Base-by-base conservation (phyloP, 2,888 invertebrate species). In the Calliphora vomitoria region DNA sequence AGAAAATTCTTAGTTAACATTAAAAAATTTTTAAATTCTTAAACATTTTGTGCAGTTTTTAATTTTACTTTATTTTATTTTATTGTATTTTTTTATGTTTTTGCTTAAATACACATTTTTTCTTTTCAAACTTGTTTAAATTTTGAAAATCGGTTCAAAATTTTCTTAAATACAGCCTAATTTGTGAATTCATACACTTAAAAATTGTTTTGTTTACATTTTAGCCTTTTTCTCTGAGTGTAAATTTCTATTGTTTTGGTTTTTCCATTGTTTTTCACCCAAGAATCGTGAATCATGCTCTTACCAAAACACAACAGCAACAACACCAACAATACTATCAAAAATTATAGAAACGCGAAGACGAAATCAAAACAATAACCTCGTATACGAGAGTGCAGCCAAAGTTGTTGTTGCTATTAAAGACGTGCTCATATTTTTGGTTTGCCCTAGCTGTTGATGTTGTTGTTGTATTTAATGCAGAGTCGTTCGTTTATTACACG, bases 401-500 rank as follows among this genome's bases (percentile, higher is more conserved):
- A 13, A 58, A 18, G 5, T 11, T 58, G 20, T 31, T 58, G 58
- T 31, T 31, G 58, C 13, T 11, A 31, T 25, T 13, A 58, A 55
- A 58, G 58, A 11, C 31, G 31, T 58, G 58, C n/a, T 55, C 18
- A 55, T 55, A 55, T 20, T 55, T 55, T 25, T 58, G 3, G 13
- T 25, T 25, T 25, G 10, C 25, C 20, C n/a, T 62, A 18, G 20
- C 41, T 41, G 8, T 2, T 41, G 41, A 41, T 64, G 11, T 66
- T 41, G 66, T 38, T 20, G 15, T 66, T 41, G 41, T 11, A 18
- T 11, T 35, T 15, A 62, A 6, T 35, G 31, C 13, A 13, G 18
- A 13, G 44, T 44, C n/a, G 10, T 18, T 41, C 41, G 80, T 31
- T 71, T 47, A 80, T 35, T 55, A 55, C 80, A 64, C 71, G 71